Evolutionary conservation across 2,113 vertebrate genomes (phyloP).

Genomic region (Pomatostomus ruficeps): DNA sequence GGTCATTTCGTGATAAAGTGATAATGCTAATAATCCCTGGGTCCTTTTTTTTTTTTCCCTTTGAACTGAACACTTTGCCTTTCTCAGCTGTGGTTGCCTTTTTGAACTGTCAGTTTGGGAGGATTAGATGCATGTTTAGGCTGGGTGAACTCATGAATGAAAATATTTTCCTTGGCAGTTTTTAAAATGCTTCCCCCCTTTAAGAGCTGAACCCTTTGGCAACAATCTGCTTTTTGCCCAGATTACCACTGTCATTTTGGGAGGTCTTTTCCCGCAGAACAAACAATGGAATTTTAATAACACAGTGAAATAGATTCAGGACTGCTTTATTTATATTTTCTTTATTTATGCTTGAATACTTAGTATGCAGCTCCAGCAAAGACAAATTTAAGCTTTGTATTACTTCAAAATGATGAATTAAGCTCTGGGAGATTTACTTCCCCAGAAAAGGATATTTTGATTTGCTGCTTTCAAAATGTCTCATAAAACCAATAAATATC

Average conservation of each 20-base stretch:
- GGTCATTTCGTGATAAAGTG: slow-evolving; percentile 68
- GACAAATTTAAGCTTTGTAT: slow-evolving; percentile 45
- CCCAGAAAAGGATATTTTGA: slow-evolving; percentile 24
- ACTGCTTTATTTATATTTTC: slow-evolving; percentile 28
- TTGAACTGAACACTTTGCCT: slow-evolving; percentile 72
- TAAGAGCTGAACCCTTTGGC: slow-evolving; percentile 54
- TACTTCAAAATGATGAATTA: slow-evolving; percentile 57
- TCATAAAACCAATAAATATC: slow-evolving; percentile 31
- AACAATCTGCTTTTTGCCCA: slow-evolving; percentile 61
- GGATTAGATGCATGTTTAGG: slow-evolving; percentile 83
- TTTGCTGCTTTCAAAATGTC: not conserved
- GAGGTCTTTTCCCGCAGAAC: slow-evolving; percentile 56
- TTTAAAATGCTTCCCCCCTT: slow-evolving; percentile 56
- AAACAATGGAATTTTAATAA: slow-evolving; percentile 70
- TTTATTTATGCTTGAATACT: slow-evolving; percentile 57
- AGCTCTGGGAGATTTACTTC: slow-evolving; percentile 50
- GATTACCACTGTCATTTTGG: slow-evolving; percentile 65
- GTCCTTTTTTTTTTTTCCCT: slow-evolving; percentile 46
- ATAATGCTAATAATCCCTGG: slow-evolving; percentile 63
- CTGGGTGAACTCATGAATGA: slow-evolving; percentile 83
- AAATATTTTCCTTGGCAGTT: slow-evolving; percentile 82
- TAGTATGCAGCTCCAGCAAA: slow-evolving; percentile 18
- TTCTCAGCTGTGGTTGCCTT: slow-evolving; percentile 62
- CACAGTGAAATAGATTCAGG: slow-evolving; percentile 8
- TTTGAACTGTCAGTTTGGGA: slow-evolving; percentile 78